Evolutionary conservation across 2,888 invertebrate species (phyloP).

Genomic region (Auanema freiburgensis): DNA sequence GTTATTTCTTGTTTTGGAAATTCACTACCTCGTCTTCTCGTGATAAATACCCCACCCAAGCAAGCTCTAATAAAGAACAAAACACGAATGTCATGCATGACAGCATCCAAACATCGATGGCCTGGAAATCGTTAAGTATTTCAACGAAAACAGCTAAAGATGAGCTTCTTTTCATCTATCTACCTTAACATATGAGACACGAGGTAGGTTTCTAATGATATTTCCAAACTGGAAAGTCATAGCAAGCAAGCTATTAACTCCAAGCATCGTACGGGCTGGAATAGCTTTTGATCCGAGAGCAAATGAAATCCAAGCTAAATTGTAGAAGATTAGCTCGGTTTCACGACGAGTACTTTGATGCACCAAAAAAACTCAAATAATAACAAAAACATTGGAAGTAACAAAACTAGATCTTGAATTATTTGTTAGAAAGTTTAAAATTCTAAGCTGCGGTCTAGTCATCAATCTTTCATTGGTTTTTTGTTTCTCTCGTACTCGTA

Average conservation of each 20-base stretch:
- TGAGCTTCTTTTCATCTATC: neutral
- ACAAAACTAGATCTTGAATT: neutral
- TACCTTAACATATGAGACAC: constrained; percentile 63
- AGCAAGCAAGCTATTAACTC: constrained; percentile 60
- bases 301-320: constrained; percentile 64
- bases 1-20: no score
- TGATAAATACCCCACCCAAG: constrained; percentile 61
- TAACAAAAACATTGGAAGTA: neutral
- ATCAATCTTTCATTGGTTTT: no score
- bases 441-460: no score
- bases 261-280: constrained; percentile 63
- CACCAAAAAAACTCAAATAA: neutral
- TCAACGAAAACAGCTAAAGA: constrained; percentile 5
- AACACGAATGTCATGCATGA: constrained; percentile 64
- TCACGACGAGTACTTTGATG: neutral
- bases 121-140: constrained; percentile 25
- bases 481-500: no score
- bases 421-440: no score
- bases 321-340: neutral
- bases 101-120: constrained; percentile 63
- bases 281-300: constrained; percentile 63
- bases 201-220: constrained; percentile 62
- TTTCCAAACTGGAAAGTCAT: constrained; percentile 64
- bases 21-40: constrained; percentile 46
- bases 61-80: constrained; percentile 62